These are phyloP conservation scores for Hypsibius dujardini DNA, from an alignment of 1,140 invertebrate genomes.

Conservation along the genomic window DNA sequence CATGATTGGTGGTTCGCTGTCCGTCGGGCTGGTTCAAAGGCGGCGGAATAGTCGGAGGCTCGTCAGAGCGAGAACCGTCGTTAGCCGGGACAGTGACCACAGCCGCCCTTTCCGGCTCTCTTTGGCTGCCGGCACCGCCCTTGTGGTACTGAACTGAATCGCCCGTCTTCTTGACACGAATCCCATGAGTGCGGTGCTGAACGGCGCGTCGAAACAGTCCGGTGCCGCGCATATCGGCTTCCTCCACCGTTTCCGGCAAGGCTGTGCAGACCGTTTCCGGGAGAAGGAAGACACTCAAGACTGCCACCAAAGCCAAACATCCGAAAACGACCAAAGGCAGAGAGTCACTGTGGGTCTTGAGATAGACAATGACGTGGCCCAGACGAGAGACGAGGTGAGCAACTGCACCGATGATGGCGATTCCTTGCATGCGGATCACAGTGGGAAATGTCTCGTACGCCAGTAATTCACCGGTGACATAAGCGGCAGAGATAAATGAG, in stretches of 20 bases:
- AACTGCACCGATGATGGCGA: background rate
- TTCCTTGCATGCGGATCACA: background rate
- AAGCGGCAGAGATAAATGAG: background rate
- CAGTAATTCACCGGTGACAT: background rate
- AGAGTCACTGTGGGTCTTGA: background rate
- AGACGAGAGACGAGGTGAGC: background rate
- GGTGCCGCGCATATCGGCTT: background rate
- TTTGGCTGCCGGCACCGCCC: too few relatives aligned
- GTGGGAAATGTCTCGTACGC: background rate
- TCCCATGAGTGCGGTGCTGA: too few relatives aligned
- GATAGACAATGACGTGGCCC: background rate
- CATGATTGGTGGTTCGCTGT: too few relatives aligned
- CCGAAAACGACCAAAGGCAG: background rate
- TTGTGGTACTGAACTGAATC: too few relatives aligned
- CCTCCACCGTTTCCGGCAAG: background rate
- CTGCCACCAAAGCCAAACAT: background rate
- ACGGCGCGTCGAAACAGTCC: too few relatives aligned
- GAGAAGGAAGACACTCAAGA: background rate
- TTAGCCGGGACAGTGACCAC: too few relatives aligned
- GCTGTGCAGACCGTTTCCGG: background rate
- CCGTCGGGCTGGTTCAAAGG: too few relatives aligned
- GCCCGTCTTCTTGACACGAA: too few relatives aligned
- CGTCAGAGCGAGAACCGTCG: too few relatives aligned
- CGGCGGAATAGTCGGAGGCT: too few relatives aligned
- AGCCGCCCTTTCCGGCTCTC: too few relatives aligned